Evolutionary conservation across 2,888 invertebrate species (phyloP), one percentile per base, ranked within the genome.

Genomic region (Acrocyrtus sp.): DNA sequence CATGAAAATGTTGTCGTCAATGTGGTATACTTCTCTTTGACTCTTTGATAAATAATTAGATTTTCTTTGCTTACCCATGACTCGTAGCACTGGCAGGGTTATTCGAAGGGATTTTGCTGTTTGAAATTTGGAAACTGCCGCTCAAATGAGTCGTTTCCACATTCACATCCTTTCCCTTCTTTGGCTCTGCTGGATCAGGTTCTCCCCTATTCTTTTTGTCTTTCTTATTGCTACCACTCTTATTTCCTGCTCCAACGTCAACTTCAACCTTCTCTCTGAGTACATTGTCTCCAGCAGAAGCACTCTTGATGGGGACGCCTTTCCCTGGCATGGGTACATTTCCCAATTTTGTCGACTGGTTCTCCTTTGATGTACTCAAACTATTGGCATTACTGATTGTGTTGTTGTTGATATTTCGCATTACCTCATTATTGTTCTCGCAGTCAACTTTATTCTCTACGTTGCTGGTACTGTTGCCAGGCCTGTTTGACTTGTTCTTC

Each of bases 401-500:
- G 45, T 51, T 68, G 24, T 58, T 68, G 41, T 68, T 74, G 17
- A 41, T 68, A 43, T 51, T 61, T 17, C 62, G 56, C 27, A 48
- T 54, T 8, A 63, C 70, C 19, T 56, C 56, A 21, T 57, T 62
- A 29, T 63, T 70, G 21, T 63, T 62, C 27, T 62, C 62, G 1
- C 34, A 48, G n/a, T 62, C 51, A n/a, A 41, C 34, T 22, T 56
- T 70, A 19, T 70, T 70, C n/a, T 70, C 69, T 21, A 12, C 51
- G 22, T 48, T 53, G 1, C 15, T 6, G 4, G 24, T 17, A 29
- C 26, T 67, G 41, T 27, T 66, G 8, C 15, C 39, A 26, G 15
- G 1, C 22, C 41, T 63, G 34, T 67, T 75, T 10, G 65, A 68
- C 39, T 76, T 74, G 82, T 91, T 92, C 82, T 90, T 89, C 78